Evolutionary conservation across 1,140 invertebrate species (phyloP).

Genomic region (Drosophila athabasca): DNA sequence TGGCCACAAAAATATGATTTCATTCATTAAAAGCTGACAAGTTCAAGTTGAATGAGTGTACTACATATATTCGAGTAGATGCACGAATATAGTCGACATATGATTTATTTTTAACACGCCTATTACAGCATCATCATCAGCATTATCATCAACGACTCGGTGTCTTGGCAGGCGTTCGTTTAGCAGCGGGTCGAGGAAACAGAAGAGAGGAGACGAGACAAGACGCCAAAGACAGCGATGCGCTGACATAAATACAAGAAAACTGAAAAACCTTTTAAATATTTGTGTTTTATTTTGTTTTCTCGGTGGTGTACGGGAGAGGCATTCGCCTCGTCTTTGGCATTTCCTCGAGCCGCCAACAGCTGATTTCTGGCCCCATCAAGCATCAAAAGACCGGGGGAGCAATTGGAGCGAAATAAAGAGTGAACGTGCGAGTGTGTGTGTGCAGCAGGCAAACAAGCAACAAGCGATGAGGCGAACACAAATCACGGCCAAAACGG

Average conservation of each 20-base stretch:
- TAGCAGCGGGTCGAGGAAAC: too few relatives aligned
- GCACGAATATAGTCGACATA: slow-evolving; percentile 9
- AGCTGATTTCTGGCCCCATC: slow-evolving; percentile 50
- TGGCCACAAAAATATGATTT: slow-evolving; percentile 53
- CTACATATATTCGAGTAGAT: slow-evolving; percentile 19
- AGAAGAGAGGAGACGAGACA: neutral
- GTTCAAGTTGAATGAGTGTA: slow-evolving; percentile 75
- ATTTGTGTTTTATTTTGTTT: slow-evolving; percentile 48
- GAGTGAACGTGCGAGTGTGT: slow-evolving; percentile 16
- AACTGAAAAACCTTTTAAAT: slow-evolving; percentile 43
- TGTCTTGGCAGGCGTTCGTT: slow-evolving; percentile 35
- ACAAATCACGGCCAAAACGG: slow-evolving; percentile 27
- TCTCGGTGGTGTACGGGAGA: neutral
- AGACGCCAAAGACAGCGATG: slow-evolving; percentile 12
- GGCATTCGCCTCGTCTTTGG: slow-evolving; percentile 27
- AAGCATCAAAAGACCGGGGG: slow-evolving; percentile 12
- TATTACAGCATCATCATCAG: slow-evolving; percentile 62
- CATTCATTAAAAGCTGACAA: slow-evolving; percentile 71
- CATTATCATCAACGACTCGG: slow-evolving; percentile 19
- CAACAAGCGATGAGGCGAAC: slow-evolving; percentile 64
- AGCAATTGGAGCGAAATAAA: slow-evolving; percentile 25
- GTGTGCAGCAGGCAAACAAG: slow-evolving; percentile 38
- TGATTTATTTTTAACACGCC: slow-evolving; percentile 65
- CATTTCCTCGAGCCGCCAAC: slow-evolving; percentile 42
- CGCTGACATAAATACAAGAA: slow-evolving; percentile 40